These are phyloP conservation scores for Ditylenchus dipsaci DNA, from an alignment of 1,140 invertebrate genomes.

Conservation along the genomic window DNA sequence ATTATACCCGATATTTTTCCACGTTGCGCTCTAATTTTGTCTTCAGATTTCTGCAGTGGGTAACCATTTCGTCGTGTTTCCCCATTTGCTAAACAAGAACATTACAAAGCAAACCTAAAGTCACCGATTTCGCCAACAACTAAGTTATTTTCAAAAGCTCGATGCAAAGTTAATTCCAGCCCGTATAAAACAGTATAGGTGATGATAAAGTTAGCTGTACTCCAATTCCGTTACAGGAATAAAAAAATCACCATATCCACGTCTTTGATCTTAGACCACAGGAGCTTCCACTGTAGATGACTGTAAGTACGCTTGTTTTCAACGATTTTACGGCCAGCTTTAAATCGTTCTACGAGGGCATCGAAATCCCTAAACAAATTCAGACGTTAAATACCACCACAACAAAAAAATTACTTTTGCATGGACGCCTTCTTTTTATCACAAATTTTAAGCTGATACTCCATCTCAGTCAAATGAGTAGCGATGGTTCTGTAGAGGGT, in stretches of 20 bases:
- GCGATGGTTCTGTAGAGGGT: background rate
- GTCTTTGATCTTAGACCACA: slow-evolving; percentile 21
- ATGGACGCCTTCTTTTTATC: background rate
- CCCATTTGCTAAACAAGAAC: no score
- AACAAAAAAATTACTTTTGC: no score
- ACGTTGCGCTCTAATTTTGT: no score
- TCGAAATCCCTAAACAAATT: slow-evolving; percentile 8
- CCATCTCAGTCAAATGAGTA: background rate
- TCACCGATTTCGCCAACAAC: background rate
- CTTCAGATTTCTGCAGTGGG: no score
- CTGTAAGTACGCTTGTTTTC: background rate
- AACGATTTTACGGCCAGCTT: background rate
- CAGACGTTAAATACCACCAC: background rate
- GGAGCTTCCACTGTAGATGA: slow-evolving; percentile 17
- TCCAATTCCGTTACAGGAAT: no score
- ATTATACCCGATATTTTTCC: no score
- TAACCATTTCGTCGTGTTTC: no score
- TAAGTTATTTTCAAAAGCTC: no score
- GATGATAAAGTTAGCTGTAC: no score
- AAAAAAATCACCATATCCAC: background rate
- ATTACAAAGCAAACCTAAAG: no score
- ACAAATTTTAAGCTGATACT: background rate
- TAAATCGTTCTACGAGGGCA: slow-evolving; percentile 1
- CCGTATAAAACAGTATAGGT: no score
- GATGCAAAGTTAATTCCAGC: no score